Evolutionary conservation across 1,140 invertebrate genomes (phyloP).

Genomic region (Aphis gossypii): DNA sequence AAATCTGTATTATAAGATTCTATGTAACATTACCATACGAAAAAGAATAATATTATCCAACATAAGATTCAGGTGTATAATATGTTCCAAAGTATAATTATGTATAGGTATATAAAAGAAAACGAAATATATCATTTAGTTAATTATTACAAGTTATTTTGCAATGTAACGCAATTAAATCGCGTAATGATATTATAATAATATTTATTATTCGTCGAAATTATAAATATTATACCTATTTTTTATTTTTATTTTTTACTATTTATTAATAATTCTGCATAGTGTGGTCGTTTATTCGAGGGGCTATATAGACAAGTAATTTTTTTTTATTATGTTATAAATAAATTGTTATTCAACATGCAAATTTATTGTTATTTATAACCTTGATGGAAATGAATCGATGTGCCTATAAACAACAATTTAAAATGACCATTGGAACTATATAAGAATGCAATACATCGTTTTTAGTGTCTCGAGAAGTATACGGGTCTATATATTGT

Average conservation of each 20-base stretch:
- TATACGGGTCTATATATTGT: not conserved
- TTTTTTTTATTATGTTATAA: not conserved
- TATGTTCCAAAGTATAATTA: not conserved
- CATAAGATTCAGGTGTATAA: not conserved
- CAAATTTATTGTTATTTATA: constrained; percentile 20
- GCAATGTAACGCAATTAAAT: not conserved
- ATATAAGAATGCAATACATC: not conserved
- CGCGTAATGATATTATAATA: not conserved
- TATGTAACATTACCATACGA: not conserved
- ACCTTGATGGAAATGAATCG: not conserved
- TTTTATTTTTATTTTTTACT: not conserved
- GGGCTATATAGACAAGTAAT: not conserved
- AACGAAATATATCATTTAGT: not conserved
- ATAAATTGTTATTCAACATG: constrained; percentile 4
- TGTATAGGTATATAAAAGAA: no score
- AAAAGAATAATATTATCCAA: not conserved
- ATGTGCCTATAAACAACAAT: not conserved
- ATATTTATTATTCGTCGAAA: not conserved
- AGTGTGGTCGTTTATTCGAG: not conserved
- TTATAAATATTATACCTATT: not conserved
- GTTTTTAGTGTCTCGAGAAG: not conserved
- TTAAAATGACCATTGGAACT: not conserved
- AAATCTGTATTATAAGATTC: not conserved
- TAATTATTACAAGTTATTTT: not conserved
- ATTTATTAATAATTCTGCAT: not conserved